Percentiles rank a stretch among this genome's conserved stretches.
Evolutionary conservation across 2,113 vertebrate genomes (phyloP).

Genomic region (Isurus oxyrinchus): DNA sequence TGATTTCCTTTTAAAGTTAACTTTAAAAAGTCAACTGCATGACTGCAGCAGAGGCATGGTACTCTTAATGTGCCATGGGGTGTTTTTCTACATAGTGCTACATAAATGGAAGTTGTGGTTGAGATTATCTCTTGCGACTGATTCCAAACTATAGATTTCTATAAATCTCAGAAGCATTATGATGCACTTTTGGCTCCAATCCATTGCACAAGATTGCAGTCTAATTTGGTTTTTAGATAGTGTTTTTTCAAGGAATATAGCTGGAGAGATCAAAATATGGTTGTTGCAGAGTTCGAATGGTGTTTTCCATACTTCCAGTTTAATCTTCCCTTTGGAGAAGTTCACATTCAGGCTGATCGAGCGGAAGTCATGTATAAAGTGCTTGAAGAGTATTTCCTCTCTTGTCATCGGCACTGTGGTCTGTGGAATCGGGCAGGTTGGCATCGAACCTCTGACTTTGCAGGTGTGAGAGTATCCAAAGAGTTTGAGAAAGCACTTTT

Average conservation of each 20-base stretch:
- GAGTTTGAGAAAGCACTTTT: neutral
- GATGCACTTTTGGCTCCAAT: neutral
- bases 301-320: too few species aligned
- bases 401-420: neutral
- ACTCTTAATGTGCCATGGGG: neutral
- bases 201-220: neutral
- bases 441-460: neutral
- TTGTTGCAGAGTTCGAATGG: neutral
- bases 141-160: neutral
- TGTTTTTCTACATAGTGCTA: neutral
- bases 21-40: neutral
- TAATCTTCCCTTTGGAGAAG: neutral
- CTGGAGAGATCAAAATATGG: neutral
- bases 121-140: neutral
- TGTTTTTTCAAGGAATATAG: neutral
- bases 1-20: neutral
- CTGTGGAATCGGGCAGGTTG: neutral
- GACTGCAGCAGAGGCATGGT: neutral
- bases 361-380: neutral
- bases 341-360: neutral
- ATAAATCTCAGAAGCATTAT: neutral
- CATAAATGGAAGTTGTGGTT: neutral
- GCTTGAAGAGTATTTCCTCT: neutral
- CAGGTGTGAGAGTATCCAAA: neutral
- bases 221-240: neutral